Evolutionary conservation across 1,140 invertebrate species (phyloP), one percentile per base, ranked within the genome.

Genomic region (Augochlora pura): DNA sequence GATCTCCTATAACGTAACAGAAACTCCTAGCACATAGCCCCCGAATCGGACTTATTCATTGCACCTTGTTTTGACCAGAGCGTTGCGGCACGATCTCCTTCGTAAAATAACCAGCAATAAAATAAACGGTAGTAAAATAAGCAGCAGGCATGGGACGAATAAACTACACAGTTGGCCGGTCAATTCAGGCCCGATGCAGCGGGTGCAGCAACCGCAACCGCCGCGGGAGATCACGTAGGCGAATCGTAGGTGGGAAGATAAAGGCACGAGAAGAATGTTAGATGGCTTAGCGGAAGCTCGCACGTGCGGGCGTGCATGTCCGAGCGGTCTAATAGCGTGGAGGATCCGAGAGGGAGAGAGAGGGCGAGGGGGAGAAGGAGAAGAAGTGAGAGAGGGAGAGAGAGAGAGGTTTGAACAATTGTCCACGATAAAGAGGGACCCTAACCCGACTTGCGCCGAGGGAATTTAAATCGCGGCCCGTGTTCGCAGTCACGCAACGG

Each of bases 171-270:
- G 32, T 32, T 32, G 32, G 1, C 32, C 32, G 42, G 54, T 57
- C 21, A n/a, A 57, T n/a, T 21, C 21, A 5, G 54, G 2, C 4
- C 21, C 54, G 54, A 8, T n/a, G n/a, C 54, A 57, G 7, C 52
- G 52, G 16, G 6, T 21, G 21, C 54, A 57, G 7, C 6, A 0
- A 0, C 21, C 21, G 7, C 6, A 7, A 32, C 32, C 32, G 32
- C 32, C 32, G 32, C 32, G 32, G 21, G 5, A n/a, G 54, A n/a
- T 57, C 54, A 57, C n/a, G 54, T n/a, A 57, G 54, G 18, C 1
- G 54, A 57, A 57, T 57, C n/a, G n/a, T n/a, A 57, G 54, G n/a
- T 57, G 54, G 54, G n/a, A 57, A 57, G 54, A 57, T 57, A 57
- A 57, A 6, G 54, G n/a, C 54, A n/a, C 54, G 54, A n/a, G 54